Evolutionary conservation across 2,113 vertebrate species (phyloP), one percentile per base, ranked within the genome.

Genomic region (Oenanthe melanoleuca): DNA sequence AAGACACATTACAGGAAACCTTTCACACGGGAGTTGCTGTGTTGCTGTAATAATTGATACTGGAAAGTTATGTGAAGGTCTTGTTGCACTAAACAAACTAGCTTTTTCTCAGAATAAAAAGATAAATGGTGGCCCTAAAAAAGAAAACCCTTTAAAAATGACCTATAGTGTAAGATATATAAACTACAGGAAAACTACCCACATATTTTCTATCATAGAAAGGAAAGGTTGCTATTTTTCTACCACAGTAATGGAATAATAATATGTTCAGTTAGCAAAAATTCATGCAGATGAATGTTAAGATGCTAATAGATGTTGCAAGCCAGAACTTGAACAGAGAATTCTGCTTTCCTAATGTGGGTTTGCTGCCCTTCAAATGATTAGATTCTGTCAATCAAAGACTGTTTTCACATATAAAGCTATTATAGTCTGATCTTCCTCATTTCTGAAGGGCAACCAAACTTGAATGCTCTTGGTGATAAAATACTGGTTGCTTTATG

Each of bases 351-450:
- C 90, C 83, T 95, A 91, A 94, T 93, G 91, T 98, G 97, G 96
- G 92, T 97, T 97, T 97, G 85, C 95, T 97, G 96, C 95, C 94
- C 94, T 96, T 97, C 95, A 91, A 88, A 93, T 97, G 97, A 98
- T 98, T 98, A 97, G 95, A 98, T 97, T 96, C 97, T 98, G 97
- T 98, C 98, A 97, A 70, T 98, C 97, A 98, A 96, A 96, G 90
- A n/a, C 86, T 89, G 73, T 88, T 97, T 98, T 97, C 95, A 95
- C 95, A 91, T 97, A 92, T 96, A 97, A 97, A 96, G 75, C 96
- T 96, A 96, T 98, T 97, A 98, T 93, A 97, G 89, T 81, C 93
- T 95, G 91, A 96, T 97, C 95, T 96, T 97, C 77, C 87, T 95
- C 92, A 93, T 95, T 98, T 96, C 94, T 97, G 96, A 97, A 97